A percentile compares a stretch with the other conserved stretches of the same genome.
These are phyloP conservation scores for Calypte anna DNA, from an alignment of 2,113 vertebrate genomes.

Conservation along the genomic window DNA sequence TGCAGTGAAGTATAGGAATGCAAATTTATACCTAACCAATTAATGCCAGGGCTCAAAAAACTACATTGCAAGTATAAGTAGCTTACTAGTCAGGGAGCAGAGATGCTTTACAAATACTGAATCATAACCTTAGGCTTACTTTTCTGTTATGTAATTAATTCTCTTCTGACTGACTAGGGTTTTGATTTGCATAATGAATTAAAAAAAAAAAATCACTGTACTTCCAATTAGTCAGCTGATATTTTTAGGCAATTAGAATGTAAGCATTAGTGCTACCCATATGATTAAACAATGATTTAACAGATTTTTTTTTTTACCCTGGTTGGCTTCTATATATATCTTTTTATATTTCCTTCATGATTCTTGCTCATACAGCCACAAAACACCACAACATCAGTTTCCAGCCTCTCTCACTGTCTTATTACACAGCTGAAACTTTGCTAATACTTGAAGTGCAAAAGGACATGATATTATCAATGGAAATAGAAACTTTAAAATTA, in stretches of 20 bases:
- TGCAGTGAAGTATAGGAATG: neutral
- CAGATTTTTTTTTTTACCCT: neutral
- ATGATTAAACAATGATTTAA: slow-evolving; percentile 30
- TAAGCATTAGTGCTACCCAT: slow-evolving; percentile 27
- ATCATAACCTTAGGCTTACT: neutral
- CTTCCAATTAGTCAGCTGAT: neutral
- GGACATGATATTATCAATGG: neutral
- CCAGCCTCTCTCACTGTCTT: neutral
- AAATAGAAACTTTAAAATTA: neutral
- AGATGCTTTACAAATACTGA: neutral
- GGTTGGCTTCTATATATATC: neutral
- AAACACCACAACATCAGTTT: neutral
- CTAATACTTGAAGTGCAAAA: neutral
- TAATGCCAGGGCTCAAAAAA: neutral
- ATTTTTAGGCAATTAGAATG: slow-evolving; percentile 37
- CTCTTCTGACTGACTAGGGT: slow-evolving; percentile 12
- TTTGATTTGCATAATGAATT: slow-evolving; percentile 22
- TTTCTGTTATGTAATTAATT: neutral
- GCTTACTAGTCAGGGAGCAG: neutral
- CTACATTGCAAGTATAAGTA: neutral
- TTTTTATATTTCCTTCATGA: neutral
- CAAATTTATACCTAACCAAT: neutral
- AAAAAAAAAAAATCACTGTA: slow-evolving; percentile 32
- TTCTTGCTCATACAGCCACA: neutral
- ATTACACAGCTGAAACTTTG: neutral